Percentiles rank a stretch among this genome's conserved stretches.
Evolutionary conservation across 1,140 invertebrate species (phyloP).

Genomic region (Pseudoatta argentina): DNA sequence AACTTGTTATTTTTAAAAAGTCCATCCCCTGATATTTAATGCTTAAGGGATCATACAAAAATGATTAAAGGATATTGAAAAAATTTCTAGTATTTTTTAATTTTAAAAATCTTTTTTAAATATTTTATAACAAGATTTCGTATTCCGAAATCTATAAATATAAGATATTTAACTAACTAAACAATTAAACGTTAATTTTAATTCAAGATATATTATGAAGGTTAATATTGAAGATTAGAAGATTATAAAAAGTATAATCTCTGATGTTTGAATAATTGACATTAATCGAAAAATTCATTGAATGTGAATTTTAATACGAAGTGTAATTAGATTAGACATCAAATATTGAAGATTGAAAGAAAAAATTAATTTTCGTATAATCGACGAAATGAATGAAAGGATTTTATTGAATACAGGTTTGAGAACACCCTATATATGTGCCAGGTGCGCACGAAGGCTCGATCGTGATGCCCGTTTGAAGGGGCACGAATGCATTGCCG

Average conservation of each 20-base stretch:
- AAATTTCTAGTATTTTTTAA: not conserved
- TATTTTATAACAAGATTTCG: not conserved
- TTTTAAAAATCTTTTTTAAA: conserved; percentile 3
- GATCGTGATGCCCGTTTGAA: conserved; percentile 54
- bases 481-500: conserved; percentile 59
- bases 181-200: not conserved
- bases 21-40: no score
- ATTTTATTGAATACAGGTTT: not conserved
- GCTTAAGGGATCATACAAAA: not conserved
- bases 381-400: not conserved
- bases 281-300: not conserved
- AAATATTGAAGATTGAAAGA: not conserved
- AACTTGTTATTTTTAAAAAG: no score
- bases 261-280: not conserved
- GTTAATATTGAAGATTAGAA: not conserved
- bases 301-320: not conserved
- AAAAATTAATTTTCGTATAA: not conserved
- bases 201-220: not conserved
- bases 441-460: conserved; percentile 41
- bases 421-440: conserved; percentile 44
- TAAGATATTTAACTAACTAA: not conserved
- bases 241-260: not conserved
- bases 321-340: not conserved
- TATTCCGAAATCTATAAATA: not conserved
- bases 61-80: not conserved